Evolutionary conservation across 2,797 vertebrate genomes (phyloP).

Genomic region (Chiloscyllium punctatum): DNA sequence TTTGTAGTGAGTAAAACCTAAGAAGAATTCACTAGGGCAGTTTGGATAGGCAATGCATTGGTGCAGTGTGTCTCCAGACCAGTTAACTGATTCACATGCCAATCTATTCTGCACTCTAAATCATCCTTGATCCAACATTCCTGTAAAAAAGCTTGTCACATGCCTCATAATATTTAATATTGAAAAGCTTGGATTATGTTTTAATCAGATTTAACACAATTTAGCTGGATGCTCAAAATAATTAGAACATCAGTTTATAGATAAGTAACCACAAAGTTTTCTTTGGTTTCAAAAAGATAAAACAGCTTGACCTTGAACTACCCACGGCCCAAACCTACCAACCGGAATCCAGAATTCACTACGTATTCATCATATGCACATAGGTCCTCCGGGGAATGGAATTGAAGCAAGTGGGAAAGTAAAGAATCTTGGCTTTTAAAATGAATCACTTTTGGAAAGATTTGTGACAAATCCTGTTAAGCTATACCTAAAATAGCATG

Average conservation of each 20-base stretch:
- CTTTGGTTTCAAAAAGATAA: not conserved
- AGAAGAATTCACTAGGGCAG: too few relatives aligned
- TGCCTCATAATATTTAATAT: not conserved
- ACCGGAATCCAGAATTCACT: too few relatives aligned
- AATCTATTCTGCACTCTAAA: too few relatives aligned
- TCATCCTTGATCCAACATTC: too few relatives aligned
- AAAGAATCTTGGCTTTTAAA: not conserved
- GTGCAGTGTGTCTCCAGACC: too few relatives aligned
- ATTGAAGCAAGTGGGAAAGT: not conserved
- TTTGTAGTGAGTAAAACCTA: too few relatives aligned
- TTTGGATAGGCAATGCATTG: too few relatives aligned
- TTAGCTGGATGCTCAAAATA: not conserved
- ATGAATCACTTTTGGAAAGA: not conserved
- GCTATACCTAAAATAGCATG: not conserved
- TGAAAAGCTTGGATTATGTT: not conserved
- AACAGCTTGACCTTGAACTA: too few relatives aligned
- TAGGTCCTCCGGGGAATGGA: not conserved
- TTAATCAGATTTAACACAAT: not conserved
- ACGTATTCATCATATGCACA: not conserved
- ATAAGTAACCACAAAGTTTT: not conserved
- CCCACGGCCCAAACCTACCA: too few relatives aligned
- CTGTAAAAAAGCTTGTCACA: not conserved
- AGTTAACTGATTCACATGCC: too few relatives aligned
- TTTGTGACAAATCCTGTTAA: not conserved
- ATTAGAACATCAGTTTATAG: not conserved